These are phyloP conservation scores for Taphrorychus bicolor DNA, from an alignment of 2,888 invertebrate genomes.

Conservation along the genomic window DNA sequence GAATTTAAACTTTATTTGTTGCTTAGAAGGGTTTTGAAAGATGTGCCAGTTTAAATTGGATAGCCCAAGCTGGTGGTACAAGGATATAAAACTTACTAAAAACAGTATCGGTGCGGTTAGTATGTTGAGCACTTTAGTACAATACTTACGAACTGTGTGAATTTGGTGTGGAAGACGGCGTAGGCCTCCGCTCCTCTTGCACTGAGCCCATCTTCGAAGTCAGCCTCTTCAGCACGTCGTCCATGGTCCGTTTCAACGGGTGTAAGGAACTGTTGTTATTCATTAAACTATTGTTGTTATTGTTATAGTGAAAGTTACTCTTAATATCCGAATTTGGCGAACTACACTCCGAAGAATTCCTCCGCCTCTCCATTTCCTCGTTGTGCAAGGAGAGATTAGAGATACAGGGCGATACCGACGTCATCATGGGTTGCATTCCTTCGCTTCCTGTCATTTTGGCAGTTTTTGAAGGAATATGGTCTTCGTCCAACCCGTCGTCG, in stretches of 20 bases:
- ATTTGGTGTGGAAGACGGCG: conserved; percentile 71
- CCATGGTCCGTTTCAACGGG: conserved; percentile 83
- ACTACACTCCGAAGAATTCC: conserved; percentile 75
- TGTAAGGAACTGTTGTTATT: conserved; percentile 68
- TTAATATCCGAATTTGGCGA: conserved; percentile 74
- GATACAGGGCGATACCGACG: conserved; percentile 52
- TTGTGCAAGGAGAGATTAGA: conserved; percentile 63
- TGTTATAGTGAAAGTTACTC: conserved; percentile 64
- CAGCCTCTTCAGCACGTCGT: conserved; percentile 85
- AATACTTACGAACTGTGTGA: conserved; percentile 58
- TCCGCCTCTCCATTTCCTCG: conserved; percentile 60
- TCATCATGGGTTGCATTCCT: conserved; percentile 41
- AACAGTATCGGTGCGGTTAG: too few species aligned
- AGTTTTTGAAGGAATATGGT: conserved; percentile 59
- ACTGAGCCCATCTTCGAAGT: conserved; percentile 85
- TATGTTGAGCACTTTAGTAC: not conserved
- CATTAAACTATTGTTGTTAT: conserved; percentile 69
- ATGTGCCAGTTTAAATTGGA: too few species aligned
- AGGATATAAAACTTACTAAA: too few species aligned
- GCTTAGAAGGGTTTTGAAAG: too few species aligned
- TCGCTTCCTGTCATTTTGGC: conserved; percentile 55
- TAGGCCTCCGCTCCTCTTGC: conserved; percentile 71
- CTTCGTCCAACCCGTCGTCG: conserved; percentile 58
- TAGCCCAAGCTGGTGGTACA: too few species aligned
- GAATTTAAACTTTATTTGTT: too few species aligned